Conservation (phyloP, 2,113 vertebrate genomes). For the Sterrhoptilus dennistouni region DNA sequence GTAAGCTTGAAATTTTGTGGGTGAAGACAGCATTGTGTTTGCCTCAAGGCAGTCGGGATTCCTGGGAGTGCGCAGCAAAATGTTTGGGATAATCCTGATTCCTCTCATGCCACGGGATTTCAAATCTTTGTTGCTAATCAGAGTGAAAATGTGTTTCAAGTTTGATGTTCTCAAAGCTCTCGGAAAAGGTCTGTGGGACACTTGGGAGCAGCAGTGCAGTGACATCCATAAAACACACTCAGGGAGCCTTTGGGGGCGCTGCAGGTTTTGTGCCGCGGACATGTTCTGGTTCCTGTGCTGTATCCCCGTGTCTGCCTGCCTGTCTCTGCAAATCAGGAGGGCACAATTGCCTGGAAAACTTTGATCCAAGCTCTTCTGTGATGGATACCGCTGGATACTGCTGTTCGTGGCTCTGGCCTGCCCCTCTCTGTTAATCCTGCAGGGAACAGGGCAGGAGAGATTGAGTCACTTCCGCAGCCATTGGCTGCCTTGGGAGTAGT, state of each 20-base stretch:
- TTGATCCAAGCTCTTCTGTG: rapidly evolving
- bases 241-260: not conserved
- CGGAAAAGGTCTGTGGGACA: not conserved
- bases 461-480: not conserved
- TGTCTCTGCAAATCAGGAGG: not conserved
- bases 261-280: rapidly evolving
- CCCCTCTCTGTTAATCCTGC: not conserved
- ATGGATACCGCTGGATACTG: rapidly evolving
- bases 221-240: rapidly evolving
- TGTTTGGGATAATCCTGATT: not conserved
- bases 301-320: not conserved
- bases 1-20: not conserved
- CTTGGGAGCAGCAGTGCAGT: not conserved
- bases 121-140: not conserved
- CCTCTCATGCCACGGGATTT: not conserved
- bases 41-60: not conserved
- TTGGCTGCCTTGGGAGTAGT: not conserved
- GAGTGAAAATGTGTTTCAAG: not conserved
- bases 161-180: not conserved
- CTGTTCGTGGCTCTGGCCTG: not conserved
- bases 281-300: rapidly evolving
- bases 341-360: not conserved
- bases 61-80: not conserved
- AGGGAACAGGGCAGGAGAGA: not conserved
- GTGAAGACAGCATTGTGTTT: not conserved